phyloP scores from a whole-genome alignment of 2,888 invertebrate species.

The Aricia artaxerxes region DNA sequence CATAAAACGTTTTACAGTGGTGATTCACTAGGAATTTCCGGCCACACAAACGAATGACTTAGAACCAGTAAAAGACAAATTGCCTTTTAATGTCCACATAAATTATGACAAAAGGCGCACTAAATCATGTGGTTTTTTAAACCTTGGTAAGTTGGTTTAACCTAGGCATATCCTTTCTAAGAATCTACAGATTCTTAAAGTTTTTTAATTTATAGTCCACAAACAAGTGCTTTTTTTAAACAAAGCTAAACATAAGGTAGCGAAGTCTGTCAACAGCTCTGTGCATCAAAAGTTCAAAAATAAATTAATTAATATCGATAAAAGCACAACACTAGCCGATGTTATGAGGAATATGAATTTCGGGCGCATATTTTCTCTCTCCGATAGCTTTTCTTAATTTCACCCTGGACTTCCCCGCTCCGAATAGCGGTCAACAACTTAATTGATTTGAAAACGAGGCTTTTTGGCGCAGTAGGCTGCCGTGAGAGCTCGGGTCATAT shows the following conservation, averaged over 20 bases:
- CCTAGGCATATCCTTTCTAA: neutral
- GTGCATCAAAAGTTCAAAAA: neutral
- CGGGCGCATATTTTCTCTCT: neutral
- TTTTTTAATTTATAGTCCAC: neutral
- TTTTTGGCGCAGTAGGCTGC: slow-evolving; percentile 28
- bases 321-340: slow-evolving; percentile 1
- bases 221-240: neutral
- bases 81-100: slow-evolving; percentile 8
- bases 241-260: too few relatives aligned
- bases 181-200: neutral
- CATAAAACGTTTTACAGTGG: slow-evolving; percentile 7
- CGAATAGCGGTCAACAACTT: slow-evolving; percentile 27
- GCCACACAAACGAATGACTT: slow-evolving; percentile 10
- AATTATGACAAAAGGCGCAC: slow-evolving; percentile 6
- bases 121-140: neutral
- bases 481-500: slow-evolving; percentile 14
- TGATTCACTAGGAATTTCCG: slow-evolving; percentile 23
- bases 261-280: too few relatives aligned
- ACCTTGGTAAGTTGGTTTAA: neutral
- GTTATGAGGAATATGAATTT: slow-evolving; percentile 2
- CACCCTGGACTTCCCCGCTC: neutral
- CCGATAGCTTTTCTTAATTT: slow-evolving; percentile 25
- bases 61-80: slow-evolving; percentile 20
- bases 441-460: slow-evolving; percentile 30
- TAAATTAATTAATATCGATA: neutral